A percentile compares a stretch with the other conserved stretches of the same genome.
Evolutionary conservation across 1,140 invertebrate genomes (phyloP).

Genomic region (Trinorchestia longiramus): DNA sequence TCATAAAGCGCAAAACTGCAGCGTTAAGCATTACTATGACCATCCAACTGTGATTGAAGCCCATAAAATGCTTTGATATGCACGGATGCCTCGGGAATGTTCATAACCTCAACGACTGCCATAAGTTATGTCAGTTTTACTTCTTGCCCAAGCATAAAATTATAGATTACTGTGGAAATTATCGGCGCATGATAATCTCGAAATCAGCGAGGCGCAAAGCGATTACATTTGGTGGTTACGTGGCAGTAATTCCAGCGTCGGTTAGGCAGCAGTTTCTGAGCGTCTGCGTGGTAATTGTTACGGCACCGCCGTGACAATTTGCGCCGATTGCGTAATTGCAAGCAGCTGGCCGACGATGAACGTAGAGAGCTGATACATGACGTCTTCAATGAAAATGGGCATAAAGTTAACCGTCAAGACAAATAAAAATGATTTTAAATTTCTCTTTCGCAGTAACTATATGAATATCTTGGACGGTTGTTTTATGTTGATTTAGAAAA

Average conservation of each 20-base stretch:
- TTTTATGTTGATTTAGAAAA: too few relatives aligned
- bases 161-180: background rate
- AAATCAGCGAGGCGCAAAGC: background rate
- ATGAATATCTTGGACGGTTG: too few relatives aligned
- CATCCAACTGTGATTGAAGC: background rate
- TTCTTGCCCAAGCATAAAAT: background rate
- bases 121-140: background rate
- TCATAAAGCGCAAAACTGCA: background rate
- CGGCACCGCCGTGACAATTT: background rate
- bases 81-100: background rate
- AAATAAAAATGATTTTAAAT: too few relatives aligned
- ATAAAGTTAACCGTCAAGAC: too few relatives aligned
- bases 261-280: background rate
- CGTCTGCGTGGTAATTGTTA: background rate
- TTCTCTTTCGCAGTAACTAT: too few relatives aligned
- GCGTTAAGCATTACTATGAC: background rate
- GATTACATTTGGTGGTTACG: background rate
- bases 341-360: background rate
- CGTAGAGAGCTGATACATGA: background rate
- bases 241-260: background rate
- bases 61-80: background rate
- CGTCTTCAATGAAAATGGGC: background rate
- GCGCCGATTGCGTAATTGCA: background rate
- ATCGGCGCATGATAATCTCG: background rate
- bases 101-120: background rate